These are phyloP conservation scores for Xiphias gladius DNA, from an alignment of 2,113 vertebrate species.

Conservation along the genomic window DNA sequence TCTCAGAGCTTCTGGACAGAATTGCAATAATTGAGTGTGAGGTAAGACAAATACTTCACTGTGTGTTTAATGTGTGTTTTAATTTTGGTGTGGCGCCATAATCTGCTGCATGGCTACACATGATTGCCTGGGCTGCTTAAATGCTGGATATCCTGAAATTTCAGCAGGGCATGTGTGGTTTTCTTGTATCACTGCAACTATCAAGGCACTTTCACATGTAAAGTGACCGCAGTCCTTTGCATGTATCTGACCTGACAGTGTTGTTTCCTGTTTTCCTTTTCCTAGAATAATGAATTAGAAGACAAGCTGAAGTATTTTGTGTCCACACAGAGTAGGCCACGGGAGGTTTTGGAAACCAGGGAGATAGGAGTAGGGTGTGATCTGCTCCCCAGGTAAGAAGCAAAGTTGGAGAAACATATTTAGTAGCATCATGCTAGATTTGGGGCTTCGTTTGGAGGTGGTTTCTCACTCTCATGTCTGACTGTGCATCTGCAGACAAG, in stretches of 20 bases:
- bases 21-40: constrained; percentile 97
- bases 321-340: constrained; percentile 84
- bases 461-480: constrained; percentile 59
- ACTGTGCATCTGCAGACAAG: constrained; percentile 72
- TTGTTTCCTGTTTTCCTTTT: constrained; percentile 82
- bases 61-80: background rate
- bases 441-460: constrained; percentile 4
- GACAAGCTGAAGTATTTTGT: constrained; percentile 95
- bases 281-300: constrained; percentile 97
- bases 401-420: background rate
- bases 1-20: constrained; percentile 95
- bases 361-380: constrained; percentile 91
- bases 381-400: constrained; percentile 89
- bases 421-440: constrained; percentile 3
- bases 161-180: constrained; percentile 37
- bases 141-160: constrained; percentile 27
- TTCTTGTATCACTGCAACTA: constrained; percentile 32
- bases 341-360: constrained; percentile 84
- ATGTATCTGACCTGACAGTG: constrained; percentile 76
- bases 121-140: constrained; percentile 41
- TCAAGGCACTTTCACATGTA: constrained; percentile 39
- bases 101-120: constrained; percentile 49
- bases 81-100: constrained; percentile 35
- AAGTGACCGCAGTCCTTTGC: constrained; percentile 61
- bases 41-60: constrained; percentile 83